These are phyloP conservation scores for Drosophila anomelani DNA, from an alignment of 2,888 invertebrate species.

Conservation along the genomic window DNA sequence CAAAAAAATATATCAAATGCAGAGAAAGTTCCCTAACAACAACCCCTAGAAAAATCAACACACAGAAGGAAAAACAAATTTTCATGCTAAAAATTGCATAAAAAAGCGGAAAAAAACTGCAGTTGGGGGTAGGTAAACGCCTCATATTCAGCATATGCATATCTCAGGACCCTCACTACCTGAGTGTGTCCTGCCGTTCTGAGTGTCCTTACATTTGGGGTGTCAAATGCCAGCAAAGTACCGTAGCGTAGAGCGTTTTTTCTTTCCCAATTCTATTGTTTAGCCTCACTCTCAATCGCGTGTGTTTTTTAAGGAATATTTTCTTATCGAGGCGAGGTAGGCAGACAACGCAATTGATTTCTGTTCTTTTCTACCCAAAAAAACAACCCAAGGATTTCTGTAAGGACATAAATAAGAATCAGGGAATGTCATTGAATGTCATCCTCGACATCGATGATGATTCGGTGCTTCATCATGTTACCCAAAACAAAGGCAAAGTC, in stretches of 20 bases:
- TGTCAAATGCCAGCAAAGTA: constrained; percentile 75
- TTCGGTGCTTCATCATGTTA: constrained; percentile 75
- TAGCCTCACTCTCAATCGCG: constrained; percentile 14
- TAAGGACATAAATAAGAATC: constrained; percentile 71
- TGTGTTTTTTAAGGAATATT: constrained; percentile 56
- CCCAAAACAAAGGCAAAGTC: constrained; percentile 54
- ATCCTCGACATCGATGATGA: constrained; percentile 47
- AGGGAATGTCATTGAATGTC: constrained; percentile 66
- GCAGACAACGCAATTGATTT: constrained; percentile 78
- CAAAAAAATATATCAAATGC: constrained; percentile 14
- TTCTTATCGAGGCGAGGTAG: constrained; percentile 60
- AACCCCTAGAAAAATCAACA: constrained; percentile 54
- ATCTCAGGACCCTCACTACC: constrained; percentile 59
- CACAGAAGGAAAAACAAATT: constrained; percentile 49
- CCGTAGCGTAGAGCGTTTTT: constrained; percentile 60
- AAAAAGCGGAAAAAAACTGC: constrained; percentile 65
- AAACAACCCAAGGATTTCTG: constrained; percentile 24
- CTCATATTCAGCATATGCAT: constrained; percentile 59
- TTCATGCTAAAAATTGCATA: constrained; percentile 77
- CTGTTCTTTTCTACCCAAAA: constrained; percentile 74
- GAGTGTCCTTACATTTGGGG: constrained; percentile 54
- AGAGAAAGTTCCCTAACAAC: constrained; percentile 55
- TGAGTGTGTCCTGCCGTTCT: constrained; percentile 55
- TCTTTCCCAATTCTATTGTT: constrained; percentile 63
- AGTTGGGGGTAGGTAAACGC: constrained; percentile 51